Percentiles rank a stretch among this genome's conserved stretches.
Conservation (phyloP, 2,888 invertebrate genomes). For the Saturnia pavonia region DNA sequence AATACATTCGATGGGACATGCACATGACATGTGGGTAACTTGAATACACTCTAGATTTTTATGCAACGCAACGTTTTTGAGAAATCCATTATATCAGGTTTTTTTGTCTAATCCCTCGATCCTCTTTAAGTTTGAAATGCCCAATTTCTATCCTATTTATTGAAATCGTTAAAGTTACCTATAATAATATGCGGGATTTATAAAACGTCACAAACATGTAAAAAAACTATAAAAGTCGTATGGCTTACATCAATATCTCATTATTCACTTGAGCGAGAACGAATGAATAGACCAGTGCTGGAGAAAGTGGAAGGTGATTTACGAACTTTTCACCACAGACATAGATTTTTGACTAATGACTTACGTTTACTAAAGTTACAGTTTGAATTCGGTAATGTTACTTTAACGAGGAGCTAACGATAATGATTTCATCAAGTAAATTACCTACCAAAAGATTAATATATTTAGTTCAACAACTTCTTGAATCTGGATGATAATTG, state of each 20-base stretch:
- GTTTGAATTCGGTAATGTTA: slow-evolving; percentile 28
- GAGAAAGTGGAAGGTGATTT: slow-evolving; percentile 39
- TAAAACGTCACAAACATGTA: background rate
- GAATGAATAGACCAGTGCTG: slow-evolving; percentile 43
- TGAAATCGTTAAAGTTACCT: background rate
- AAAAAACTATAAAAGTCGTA: background rate
- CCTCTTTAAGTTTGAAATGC: background rate
- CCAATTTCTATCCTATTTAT: background rate
- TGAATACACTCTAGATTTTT: background rate
- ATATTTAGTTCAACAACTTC: background rate
- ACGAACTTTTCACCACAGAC: slow-evolving; percentile 29
- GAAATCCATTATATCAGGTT: background rate
- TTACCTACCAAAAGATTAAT: background rate
- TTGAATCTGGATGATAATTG: background rate
- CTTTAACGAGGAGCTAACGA: slow-evolving; percentile 19
- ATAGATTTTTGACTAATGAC: slow-evolving; percentile 21
- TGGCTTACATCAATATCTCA: slow-evolving; percentile 15
- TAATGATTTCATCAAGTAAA: background rate
- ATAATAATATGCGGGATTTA: background rate
- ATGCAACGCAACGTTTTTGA: background rate
- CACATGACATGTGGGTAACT: too few species aligned
- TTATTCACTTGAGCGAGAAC: slow-evolving; percentile 20
- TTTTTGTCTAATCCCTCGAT: background rate
- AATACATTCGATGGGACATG: too few species aligned
- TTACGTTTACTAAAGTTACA: slow-evolving; percentile 24